Base-by-base conservation (phyloP, 2,888 invertebrate genomes). In the Callosobruchus maculatus region DNA sequence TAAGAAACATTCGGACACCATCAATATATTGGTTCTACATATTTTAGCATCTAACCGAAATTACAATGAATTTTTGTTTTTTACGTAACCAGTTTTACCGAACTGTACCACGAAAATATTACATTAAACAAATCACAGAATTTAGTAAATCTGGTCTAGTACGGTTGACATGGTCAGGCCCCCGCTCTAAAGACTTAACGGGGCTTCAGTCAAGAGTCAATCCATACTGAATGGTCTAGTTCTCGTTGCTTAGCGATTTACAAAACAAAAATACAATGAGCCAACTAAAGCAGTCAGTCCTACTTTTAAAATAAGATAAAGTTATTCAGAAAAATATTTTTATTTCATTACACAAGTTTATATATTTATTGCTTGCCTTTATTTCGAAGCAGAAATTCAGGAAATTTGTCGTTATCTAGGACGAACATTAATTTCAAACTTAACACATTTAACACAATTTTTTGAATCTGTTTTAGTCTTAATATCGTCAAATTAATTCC, bases 21-120 rank as follows among this genome's bases (percentile, higher is more conserved):
- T 84, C 84, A 85, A 84, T 85, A 82, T 80, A 83, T 81, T 83
- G 84, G 82, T 83, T 82, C 82, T 81, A 79, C 82, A 82, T 81
- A 66, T 70, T 71, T 69, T 67, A 71, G 67, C 71, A 72, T 74
- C 30, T 74, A 74, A 74, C 70, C 70, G 72, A 74, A 74, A 74
- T 30, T 26, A 70, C 21, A 70, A 22, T 71, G 21, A 31, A 49
- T 71, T 26, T 72, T 72, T 68, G 21, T 49, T 49, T 49, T 18
- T 49, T 49, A 49, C 26, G 49, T 49, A 49, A 49, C 49, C 49
- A 49, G 49, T 49, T 49, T 49, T 49, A 49, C 49, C 49, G 49
- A 49, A 49, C 49, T 49, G 49, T 49, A 49, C 49, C 49, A 7
- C 49, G 13, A 49, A 49, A 49, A 49, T 5, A 30, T 13, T 49